Evolutionary conservation across 2,888 invertebrate species (phyloP), one percentile per base, ranked within the genome.

Genomic region (Xestia xanthographa): DNA sequence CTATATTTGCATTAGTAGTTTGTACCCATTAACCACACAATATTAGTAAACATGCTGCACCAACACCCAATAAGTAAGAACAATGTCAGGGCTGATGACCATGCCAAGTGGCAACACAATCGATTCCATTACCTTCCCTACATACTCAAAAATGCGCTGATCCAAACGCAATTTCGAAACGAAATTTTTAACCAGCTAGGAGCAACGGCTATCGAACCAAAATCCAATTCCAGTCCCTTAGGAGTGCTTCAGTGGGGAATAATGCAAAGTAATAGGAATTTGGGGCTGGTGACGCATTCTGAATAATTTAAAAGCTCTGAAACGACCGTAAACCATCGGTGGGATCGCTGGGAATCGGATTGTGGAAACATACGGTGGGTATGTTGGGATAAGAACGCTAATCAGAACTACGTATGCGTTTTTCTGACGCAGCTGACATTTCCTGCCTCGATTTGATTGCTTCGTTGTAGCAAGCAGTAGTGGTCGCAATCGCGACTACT

Each of bases 221-320:
- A 86, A 86, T 86, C 86, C 77, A 80, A 87, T 86, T 86, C 69
- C 50, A 74, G 48, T 62, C 78, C 80, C 86, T 74, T 50, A 63
- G 48, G 72, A 78, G 71, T 70, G 69, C 76, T 81, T 86, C 80
- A 84, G 66, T 62, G 72, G 77, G 29, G 66, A 76, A 86, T 86
- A 86, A 86, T 86, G 74, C 60, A 72, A 74, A 76, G 85, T 83
- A 79, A 87, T 80, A 76, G 58, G 82, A 80, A 84, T 86, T 79
- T 29, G 63, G 65, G 80, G 43, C 38, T 65, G 82, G 85, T 83
- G 79, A 87, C 80, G 87, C 80, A 82, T 87, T 87, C 77, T 84
- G 88, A 86, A 86, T 86, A 82, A 84, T 86, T 84, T 77, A 86
- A 84, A 76, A 73, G 77, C 66, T 41, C 45, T 63, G 79, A 66